Evolutionary conservation across 2,888 invertebrate species (phyloP), one percentile per base, ranked within the genome.

Genomic region (Anthophora plumipes): DNA sequence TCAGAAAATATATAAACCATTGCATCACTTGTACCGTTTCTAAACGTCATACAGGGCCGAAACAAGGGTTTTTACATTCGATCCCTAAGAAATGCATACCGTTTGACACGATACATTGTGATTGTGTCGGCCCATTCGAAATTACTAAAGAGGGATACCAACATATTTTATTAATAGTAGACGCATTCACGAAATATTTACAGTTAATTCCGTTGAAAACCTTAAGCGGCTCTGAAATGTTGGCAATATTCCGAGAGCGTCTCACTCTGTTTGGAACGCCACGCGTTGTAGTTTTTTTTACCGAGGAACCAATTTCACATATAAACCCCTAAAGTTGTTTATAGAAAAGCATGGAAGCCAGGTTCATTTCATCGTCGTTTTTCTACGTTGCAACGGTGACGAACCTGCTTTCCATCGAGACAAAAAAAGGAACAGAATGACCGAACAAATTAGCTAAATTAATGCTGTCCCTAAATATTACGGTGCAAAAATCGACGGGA

Each of bases 11-110:
- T 50, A 66, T 87, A 0, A 63, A 76, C 39, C 73, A 79, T 17
- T 87, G 85, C 61, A 60, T 86, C 14, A 80, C 55, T 64, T 85
- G 85, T 50, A 43, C 77, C 8, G 74, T 80, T 43, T 31, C 72
- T 22, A 86, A 84, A 43, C n/a, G 43, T 6, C 77, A 60, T 5
- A 37, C 48, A 5, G 85, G 83, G 6, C 78, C 73, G 8, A 67
- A 74, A 67, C 61, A 63, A 54, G 79, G 84, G 11, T 70, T 67
- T 20, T 59, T 85, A 43, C 80, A 85, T 59, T 80, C 75, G 8
- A 66, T 80, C 7, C 5, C 39, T 55, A 77, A 12, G 84, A 85
- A 48, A 12, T 52, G 0, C 12, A 48, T 52, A 22, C 60, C 59
- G 0, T 70, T 76, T 12, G 9, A 70, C 12, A 64, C 57, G 0